Evolutionary conservation across 2,888 invertebrate species (phyloP), one percentile per base, ranked within the genome.

Genomic region (Netelia virgata): DNA sequence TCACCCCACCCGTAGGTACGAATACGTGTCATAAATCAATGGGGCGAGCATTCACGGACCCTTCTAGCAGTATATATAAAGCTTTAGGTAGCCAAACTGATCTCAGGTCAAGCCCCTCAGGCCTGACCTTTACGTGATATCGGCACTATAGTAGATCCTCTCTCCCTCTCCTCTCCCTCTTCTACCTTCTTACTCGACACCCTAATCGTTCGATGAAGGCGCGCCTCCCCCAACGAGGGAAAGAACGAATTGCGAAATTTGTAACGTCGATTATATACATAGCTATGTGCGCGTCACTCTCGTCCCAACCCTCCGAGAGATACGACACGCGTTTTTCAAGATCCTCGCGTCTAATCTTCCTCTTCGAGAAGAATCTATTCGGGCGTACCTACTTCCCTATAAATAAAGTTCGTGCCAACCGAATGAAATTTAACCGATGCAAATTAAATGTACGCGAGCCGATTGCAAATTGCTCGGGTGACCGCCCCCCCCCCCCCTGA

Each of bases 171-270:
- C 1, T 14, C n/a, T 55, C 9, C 68, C 36, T 20, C n/a, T 23
- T 69, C 28, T n/a, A 10, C 61, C 63, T 70, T 74, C 82, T 82
- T 74, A 74, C 50, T 70, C 82, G 64, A 50, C 64, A 57, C 74
- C 74, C 82, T 78, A 82, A 78, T 82, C 78, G 73, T 74, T 82
- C 64, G 72, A 69, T 72, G 43, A 43, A 63, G 59, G 61, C 72
- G 43, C 23, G 23, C 23, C 23, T 23, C 23, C 14, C 59, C 43
- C 63, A 43, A 16, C 43, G 59, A 69, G 69, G 66, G 20, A 59
- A 50, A 78, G 16, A 66, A 75, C 81, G 53, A 84, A 84, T 84
- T 74, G 84, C 74, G 28, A 82, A 84, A 84, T 82, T 82, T 82
- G 83, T 76, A 28, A 55, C 66, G 50, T 61, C 59, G 28, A n/a